phyloP scores from a whole-genome alignment of 2,888 invertebrate genomes.

The Sarcophaga variegata region DNA sequence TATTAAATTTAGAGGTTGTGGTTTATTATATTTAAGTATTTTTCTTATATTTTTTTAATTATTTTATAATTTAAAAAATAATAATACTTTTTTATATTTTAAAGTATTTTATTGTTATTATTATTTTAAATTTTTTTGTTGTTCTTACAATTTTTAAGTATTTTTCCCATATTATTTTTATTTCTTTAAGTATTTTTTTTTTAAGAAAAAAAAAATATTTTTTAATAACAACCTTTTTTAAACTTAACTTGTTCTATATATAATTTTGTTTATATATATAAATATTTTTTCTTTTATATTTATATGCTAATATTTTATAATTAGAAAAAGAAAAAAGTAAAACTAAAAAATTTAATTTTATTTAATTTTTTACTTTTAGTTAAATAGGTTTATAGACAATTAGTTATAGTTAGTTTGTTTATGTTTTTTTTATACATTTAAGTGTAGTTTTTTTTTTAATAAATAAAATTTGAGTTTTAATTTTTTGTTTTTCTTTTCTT shows the following conservation, averaged over 20 bases:
- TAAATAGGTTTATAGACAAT: constrained; percentile 32
- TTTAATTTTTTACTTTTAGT: constrained; percentile 15
- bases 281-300: constrained; percentile 15
- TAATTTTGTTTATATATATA: constrained; percentile 38
- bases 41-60: constrained; percentile 14
- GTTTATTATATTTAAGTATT: constrained; percentile 17
- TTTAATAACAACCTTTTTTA: constrained; percentile 65
- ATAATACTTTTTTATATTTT: constrained; percentile 41
- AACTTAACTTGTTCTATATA: constrained; percentile 56
- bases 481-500: background rate
- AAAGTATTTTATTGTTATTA: constrained; percentile 41
- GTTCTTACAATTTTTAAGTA: constrained; percentile 62
- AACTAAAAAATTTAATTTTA: constrained; percentile 1
- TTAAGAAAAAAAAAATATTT: constrained; percentile 44
- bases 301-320: constrained; percentile 20
- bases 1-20: constrained; percentile 17
- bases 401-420: background rate
- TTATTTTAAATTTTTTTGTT: no score
- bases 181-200: constrained; percentile 27
- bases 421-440: background rate
- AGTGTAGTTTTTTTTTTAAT: background rate
- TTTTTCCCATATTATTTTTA: constrained; percentile 61
- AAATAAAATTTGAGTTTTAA: constrained; percentile 6
- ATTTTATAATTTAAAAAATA: constrained; percentile 42
- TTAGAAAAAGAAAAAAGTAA: constrained; percentile 28